Percentiles rank a stretch among this genome's conserved stretches.
These are phyloP conservation scores for Ameiurus melas DNA, from an alignment of 2,113 vertebrate genomes.

Conservation along the genomic window DNA sequence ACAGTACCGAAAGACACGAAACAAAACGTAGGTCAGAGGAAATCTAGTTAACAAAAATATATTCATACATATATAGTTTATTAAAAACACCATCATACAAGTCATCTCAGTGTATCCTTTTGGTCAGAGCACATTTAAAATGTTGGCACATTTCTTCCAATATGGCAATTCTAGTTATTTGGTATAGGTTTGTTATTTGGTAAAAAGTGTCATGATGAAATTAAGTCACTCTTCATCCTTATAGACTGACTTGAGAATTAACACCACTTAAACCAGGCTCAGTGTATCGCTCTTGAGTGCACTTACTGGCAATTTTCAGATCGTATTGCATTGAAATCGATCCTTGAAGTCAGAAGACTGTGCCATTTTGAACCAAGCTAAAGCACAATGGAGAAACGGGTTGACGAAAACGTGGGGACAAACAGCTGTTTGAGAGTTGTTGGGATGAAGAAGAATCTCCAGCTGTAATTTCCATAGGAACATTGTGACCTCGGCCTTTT, in stretches of 20 bases:
- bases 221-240: neutral
- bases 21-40: conserved; percentile 12
- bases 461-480: conserved; percentile 22
- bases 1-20: conserved; percentile 37
- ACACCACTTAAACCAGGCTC: conserved; percentile 8
- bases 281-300: neutral
- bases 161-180: neutral
- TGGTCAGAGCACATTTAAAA: neutral
- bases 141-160: neutral
- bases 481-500: conserved; percentile 13
- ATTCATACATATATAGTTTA: neutral
- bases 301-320: conserved; percentile 1
- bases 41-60: neutral
- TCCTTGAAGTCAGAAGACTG: neutral
- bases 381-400: neutral
- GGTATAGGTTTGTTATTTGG: neutral
- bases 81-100: neutral
- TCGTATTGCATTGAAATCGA: conserved; percentile 28
- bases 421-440: neutral
- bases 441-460: neutral
- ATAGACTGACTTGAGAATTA: neutral
- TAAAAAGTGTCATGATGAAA: neutral
- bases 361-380: neutral
- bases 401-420: neutral
- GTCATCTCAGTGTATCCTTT: neutral